These are phyloP conservation scores for Drosophila macrospina DNA, from an alignment of 2,888 invertebrate species.

Conservation along the genomic window DNA sequence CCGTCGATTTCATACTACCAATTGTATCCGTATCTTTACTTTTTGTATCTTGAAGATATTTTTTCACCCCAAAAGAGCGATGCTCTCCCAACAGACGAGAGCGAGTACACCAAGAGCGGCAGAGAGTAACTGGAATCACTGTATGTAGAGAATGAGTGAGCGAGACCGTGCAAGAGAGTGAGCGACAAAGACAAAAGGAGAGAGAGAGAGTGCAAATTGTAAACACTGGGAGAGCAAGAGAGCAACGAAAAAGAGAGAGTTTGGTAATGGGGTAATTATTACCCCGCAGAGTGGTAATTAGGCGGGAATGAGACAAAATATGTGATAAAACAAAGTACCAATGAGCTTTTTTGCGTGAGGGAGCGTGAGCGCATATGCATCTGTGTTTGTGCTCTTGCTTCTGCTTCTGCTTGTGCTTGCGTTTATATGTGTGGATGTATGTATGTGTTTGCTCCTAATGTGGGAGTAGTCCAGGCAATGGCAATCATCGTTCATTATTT, in stretches of 20 bases:
- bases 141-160: conserved; percentile 6
- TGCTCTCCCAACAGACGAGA: conserved; percentile 7
- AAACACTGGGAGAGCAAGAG: conserved; percentile 18
- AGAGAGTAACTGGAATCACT: conserved; percentile 46
- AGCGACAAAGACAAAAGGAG: not conserved
- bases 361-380: conserved; percentile 43
- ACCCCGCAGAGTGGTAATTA: conserved; percentile 79
- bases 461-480: conserved; percentile 59
- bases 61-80: conserved; percentile 48
- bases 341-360: conserved; percentile 43
- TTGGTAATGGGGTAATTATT: conserved; percentile 76
- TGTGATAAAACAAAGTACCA: conserved; percentile 74
- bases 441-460: conserved; percentile 37
- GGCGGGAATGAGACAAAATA: conserved; percentile 62
- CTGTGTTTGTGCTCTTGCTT: conserved; percentile 7
- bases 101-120: not conserved
- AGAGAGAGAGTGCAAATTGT: conserved; percentile 7
- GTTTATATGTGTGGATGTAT: conserved; percentile 12
- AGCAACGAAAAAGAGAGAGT: conserved; percentile 24
- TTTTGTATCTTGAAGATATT: conserved; percentile 44
- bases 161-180: not conserved
- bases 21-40: conserved; percentile 45
- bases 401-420: not conserved
- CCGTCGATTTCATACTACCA: conserved; percentile 69
- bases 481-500: conserved; percentile 72